phyloP scores from a whole-genome alignment of 2,113 vertebrate genomes.

The Puma concolor region DNA sequence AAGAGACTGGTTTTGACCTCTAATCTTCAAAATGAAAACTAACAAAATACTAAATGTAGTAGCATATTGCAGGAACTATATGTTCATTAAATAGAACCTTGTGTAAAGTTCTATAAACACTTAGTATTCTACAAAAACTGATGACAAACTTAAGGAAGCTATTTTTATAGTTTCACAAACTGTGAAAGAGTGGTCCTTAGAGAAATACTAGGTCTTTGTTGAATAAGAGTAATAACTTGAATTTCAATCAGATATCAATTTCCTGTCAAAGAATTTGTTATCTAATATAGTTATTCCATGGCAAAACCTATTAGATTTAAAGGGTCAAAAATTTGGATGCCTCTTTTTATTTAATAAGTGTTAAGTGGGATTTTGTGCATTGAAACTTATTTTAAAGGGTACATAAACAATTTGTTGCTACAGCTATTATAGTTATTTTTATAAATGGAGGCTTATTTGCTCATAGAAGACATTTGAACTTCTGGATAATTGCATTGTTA shows the following conservation, averaged over 20 bases:
- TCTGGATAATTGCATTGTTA: neutral
- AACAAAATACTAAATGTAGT: neutral
- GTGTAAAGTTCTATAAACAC: constrained; percentile 49
- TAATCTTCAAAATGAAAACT: neutral
- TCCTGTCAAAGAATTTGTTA: constrained; percentile 50
- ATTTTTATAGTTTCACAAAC: constrained; percentile 50
- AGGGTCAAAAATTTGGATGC: constrained; percentile 13
- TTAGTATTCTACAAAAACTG: neutral
- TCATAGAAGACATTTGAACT: neutral
- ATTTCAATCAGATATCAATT: constrained; percentile 67
- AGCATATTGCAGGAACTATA: neutral
- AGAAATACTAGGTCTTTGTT: constrained; percentile 53
- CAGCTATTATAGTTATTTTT: neutral
- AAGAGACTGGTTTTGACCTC: neutral
- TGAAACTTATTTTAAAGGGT: neutral
- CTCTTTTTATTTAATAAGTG: constrained; percentile 39
- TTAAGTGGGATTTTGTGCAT: neutral
- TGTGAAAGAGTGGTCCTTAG: constrained; percentile 35
- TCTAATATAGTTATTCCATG: constrained; percentile 23
- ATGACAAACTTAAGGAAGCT: neutral
- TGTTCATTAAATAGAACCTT: neutral
- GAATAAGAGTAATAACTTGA: constrained; percentile 54
- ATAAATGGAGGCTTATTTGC: neutral
- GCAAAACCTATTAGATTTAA: constrained; percentile 51
- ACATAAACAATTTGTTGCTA: neutral